phyloP scores from a whole-genome alignment of 2,888 invertebrate species.

The Labia minor region DNA sequence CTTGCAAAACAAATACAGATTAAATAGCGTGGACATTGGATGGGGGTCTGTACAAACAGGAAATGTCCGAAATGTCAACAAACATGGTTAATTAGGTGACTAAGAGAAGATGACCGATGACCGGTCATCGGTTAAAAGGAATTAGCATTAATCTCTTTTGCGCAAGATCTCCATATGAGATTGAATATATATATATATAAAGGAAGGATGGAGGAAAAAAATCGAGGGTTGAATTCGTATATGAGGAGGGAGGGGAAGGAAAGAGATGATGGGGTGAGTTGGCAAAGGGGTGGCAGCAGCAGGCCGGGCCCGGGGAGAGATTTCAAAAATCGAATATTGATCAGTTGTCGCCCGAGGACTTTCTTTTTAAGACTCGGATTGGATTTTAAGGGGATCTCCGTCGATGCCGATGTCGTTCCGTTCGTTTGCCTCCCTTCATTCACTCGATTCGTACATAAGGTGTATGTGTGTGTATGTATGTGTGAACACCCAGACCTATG shows the following conservation, averaged over 20 bases:
- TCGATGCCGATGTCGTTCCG: not conserved
- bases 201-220: not conserved
- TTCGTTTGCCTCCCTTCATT: conserved; percentile 4
- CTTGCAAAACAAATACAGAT: not conserved
- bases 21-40: not conserved
- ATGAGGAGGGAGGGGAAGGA: not conserved
- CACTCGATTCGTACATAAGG: not conserved
- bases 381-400: conserved; percentile 3
- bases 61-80: not conserved
- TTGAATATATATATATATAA: not conserved
- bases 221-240: not conserved
- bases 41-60: not conserved
- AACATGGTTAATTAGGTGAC: not conserved
- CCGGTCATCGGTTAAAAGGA: not conserved
- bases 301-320: not conserved
- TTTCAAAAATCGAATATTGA: conserved; percentile 13
- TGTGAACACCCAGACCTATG: not conserved
- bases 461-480: not conserved
- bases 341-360: conserved; percentile 13
- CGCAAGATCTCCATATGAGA: not conserved
- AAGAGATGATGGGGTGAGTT: not conserved
- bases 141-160: conserved; percentile 3
- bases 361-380: conserved; percentile 4
- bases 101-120: not conserved
- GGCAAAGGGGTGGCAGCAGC: not conserved